Evolutionary conservation across 2,797 vertebrate species (phyloP), one percentile per base, ranked within the genome.

Genomic region (Tragopan temminckii): DNA sequence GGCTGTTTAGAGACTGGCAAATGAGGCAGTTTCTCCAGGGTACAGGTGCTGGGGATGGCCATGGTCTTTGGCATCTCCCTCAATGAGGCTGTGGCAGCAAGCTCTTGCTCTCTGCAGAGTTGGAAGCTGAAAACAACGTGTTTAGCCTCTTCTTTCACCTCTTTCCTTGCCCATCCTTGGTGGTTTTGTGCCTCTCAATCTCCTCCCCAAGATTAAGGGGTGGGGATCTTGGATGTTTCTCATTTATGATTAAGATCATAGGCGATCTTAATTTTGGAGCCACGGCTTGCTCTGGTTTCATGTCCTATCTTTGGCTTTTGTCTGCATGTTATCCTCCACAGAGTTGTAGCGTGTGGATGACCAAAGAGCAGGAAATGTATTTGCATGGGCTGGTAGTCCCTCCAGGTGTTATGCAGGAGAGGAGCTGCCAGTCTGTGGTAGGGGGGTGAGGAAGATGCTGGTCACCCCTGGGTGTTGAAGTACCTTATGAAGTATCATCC

Each of bases 51-150:
- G 13, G 12, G 76, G 50, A 2, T 72, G 42, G 13, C 0, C 7
- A 11, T n/a, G 40, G 23, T 62, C 15, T 20, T 58, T 4, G 9
- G 8, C 1, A 0, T 67, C 0, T 0, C 31, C 5, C 5, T 79
- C 5, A 3, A 4, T 13, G 50, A 6, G 3, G 21, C 17, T 75
- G 2, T 16, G 25, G 9, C 27, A 10, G 11, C 29, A 29, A 57
- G 15, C 23, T 89, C 8, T 23, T 69, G 29, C 0, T 2, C 36
- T 78, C 21, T 66, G 4, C 23, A 13, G 7, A 50, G 10, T 7
- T 81, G 55, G 38, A 62, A 86, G 20, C 43, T 13, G 17, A 12
- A 68, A 45, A 24, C 31, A 1, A 13, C 31, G 18, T 11, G 27
- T 57, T 31, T 45, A 66, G 13, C n/a, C 68, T 5, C 11, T 69